A percentile compares a stretch with the other conserved stretches of the same genome.
Evolutionary conservation across 1,140 invertebrate species (phyloP).

Genomic region (Penaeus vannamei): DNA sequence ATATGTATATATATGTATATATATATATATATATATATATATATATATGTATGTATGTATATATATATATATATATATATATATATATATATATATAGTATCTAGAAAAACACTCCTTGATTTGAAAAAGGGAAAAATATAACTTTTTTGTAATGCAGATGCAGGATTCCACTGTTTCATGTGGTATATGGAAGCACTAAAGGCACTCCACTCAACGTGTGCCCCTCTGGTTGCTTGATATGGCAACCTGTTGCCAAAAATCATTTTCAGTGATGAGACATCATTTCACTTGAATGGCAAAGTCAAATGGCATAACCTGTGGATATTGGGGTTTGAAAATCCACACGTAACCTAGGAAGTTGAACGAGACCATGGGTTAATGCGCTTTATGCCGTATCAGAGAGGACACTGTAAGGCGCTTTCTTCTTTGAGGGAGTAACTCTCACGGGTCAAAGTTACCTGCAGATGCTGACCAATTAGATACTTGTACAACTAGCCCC

Average conservation of each 20-base stretch:
- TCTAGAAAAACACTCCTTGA: no score
- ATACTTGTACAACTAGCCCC: neutral
- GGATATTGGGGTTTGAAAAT: constrained; percentile 25
- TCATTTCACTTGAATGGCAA: constrained; percentile 8
- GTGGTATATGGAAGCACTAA: no score
- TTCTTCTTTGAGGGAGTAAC: constrained; percentile 24
- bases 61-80: no score
- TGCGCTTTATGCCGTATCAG: neutral
- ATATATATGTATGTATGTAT: neutral
- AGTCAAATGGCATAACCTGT: constrained; percentile 20
- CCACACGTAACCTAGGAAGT: neutral
- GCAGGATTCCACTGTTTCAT: no score
- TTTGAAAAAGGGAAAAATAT: no score
- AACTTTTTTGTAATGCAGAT: no score
- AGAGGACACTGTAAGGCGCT: neutral
- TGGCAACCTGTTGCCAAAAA: no score
- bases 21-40: constrained; percentile 8
- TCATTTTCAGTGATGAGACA: constrained; percentile 24
- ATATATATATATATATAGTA: no score
- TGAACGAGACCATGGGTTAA: constrained; percentile 5
- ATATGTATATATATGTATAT: neutral
- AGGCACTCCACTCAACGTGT: no score
- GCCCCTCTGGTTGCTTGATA: no score
- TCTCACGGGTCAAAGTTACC: neutral
- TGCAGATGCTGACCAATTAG: neutral